Conservation (phyloP, 2,113 vertebrate species). For the Podarcis muralis region DNA sequence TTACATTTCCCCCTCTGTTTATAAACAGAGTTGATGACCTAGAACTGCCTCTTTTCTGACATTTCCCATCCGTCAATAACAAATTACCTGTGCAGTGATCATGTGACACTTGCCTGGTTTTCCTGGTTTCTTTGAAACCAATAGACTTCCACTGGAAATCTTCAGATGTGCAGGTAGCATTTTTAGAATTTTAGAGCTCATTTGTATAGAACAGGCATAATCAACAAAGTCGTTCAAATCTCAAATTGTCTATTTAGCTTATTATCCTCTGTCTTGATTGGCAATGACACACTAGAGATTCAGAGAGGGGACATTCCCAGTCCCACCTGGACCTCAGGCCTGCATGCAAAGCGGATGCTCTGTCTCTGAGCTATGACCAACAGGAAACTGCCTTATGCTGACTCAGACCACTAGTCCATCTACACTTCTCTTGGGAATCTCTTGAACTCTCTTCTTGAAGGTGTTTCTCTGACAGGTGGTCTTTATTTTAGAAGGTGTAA, state of each 20-base stretch:
- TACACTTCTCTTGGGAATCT: too few species aligned
- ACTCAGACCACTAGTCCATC: too few species aligned
- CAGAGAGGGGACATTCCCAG: too few species aligned
- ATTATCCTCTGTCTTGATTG: too few species aligned
- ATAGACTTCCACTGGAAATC: neutral
- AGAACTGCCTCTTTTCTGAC: slow-evolving; percentile 37
- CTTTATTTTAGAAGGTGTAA: too few species aligned
- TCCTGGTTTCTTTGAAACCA: slow-evolving; percentile 3
- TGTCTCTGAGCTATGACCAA: too few species aligned
- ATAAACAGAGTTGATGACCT: slow-evolving; percentile 57
- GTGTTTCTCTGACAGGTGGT: too few species aligned
- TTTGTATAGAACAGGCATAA: neutral
- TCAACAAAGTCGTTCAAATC: neutral
- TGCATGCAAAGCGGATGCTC: too few species aligned
- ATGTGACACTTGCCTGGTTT: neutral
- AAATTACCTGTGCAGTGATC: neutral
- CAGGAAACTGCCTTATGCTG: too few species aligned
- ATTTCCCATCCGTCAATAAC: slow-evolving; percentile 26
- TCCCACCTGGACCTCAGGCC: too few species aligned
- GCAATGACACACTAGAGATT: too few species aligned
- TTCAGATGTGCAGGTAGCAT: neutral
- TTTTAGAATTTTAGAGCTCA: neutral
- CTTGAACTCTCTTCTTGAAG: too few species aligned
- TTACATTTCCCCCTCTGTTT: slow-evolving; percentile 53
- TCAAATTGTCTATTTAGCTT: neutral